Conservation (phyloP, 1,140 invertebrate species). For the Trichonephila clavipes region DNA sequence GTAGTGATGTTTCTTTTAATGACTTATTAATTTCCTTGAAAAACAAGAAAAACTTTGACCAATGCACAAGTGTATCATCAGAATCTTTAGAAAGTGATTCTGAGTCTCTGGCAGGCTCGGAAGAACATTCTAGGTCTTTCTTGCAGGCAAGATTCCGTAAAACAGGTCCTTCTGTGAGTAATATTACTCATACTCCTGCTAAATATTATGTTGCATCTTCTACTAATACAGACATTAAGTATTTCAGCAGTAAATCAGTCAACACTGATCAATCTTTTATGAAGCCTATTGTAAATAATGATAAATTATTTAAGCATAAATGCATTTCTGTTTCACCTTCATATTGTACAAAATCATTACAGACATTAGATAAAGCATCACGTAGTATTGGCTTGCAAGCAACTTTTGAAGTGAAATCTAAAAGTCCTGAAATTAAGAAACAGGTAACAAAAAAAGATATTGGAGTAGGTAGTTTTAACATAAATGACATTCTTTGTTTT, state of each 20-base stretch:
- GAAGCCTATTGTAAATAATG: background rate
- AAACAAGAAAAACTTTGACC: conserved; percentile 18
- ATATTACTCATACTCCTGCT: background rate
- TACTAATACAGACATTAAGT: conserved; percentile 47
- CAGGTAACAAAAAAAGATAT: conserved; percentile 76
- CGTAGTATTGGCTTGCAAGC: conserved; percentile 33
- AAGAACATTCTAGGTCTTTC: conserved; percentile 40
- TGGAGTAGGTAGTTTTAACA: conserved; percentile 82
- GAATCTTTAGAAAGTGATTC: conserved; percentile 72
- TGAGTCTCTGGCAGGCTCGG: conserved; percentile 34
- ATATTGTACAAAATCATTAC: conserved; percentile 43
- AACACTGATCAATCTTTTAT: conserved; percentile 21
- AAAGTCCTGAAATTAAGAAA: background rate
- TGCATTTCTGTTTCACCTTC: background rate
- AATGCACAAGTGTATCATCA: conserved; percentile 61
- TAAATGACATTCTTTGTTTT: conserved; percentile 82
- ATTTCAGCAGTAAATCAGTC: conserved; percentile 26
- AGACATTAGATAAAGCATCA: conserved; percentile 30
- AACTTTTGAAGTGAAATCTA: background rate
- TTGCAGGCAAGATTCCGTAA: background rate
- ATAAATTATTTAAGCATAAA: conserved; percentile 35
- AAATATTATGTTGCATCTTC: background rate
- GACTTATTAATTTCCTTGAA: conserved; percentile 44
- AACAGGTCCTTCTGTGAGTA: background rate
- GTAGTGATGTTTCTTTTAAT: conserved; percentile 44